Evolutionary conservation across 2,888 invertebrate genomes (phyloP).

Genomic region (Mamestra brassicae): DNA sequence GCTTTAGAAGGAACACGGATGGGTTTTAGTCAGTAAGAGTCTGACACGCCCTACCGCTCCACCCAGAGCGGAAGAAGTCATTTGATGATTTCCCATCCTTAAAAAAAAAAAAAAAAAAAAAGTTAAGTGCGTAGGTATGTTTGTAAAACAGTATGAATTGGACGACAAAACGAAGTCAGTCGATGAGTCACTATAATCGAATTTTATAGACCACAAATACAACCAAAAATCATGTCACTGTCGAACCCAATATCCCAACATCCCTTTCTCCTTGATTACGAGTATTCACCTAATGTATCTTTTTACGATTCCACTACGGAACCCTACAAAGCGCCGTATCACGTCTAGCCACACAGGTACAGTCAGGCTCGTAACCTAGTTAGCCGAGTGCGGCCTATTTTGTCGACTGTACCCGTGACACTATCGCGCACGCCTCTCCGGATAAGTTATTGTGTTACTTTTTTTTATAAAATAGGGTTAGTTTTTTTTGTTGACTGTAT

Average conservation of each 20-base stretch:
- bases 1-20: too few relatives aligned
- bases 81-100: too few relatives aligned
- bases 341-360: slow-evolving; percentile 55
- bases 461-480: slow-evolving; percentile 43
- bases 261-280: slow-evolving; percentile 15
- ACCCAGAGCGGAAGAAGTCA: too few relatives aligned
- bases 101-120: too few relatives aligned
- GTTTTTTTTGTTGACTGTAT: slow-evolving; percentile 34
- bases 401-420: slow-evolving; percentile 68
- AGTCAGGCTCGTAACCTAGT: slow-evolving; percentile 71
- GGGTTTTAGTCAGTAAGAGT: too few relatives aligned
- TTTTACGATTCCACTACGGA: slow-evolving; percentile 44
- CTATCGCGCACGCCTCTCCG: slow-evolving; percentile 66
- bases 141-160: not conserved
- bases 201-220: not conserved
- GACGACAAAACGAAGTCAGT: not conserved
- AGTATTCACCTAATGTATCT: slow-evolving; percentile 21
- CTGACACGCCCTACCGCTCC: too few relatives aligned
- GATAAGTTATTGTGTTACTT: slow-evolving; percentile 68
- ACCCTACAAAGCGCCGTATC: slow-evolving; percentile 58
- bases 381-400: slow-evolving; percentile 72
- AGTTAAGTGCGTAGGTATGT: too few relatives aligned
- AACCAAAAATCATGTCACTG: slow-evolving; percentile 1
- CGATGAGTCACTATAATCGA: not conserved
- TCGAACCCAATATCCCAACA: not conserved